phyloP scores from a whole-genome alignment of 2,888 invertebrate genomes.

The Flabesymbios commensalis region DNA sequence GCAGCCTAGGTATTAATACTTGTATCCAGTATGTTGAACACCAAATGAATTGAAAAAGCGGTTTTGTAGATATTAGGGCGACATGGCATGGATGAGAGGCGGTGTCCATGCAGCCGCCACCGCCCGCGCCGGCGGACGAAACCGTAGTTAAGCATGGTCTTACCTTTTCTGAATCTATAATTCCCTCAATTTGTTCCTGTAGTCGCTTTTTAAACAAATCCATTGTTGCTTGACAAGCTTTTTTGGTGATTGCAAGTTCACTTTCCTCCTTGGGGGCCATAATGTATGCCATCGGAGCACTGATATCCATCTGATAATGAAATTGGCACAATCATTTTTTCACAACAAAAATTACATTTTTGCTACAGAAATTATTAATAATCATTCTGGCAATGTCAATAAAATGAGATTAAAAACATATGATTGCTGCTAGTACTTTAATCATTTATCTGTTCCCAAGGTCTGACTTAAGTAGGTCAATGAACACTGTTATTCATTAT shows the following conservation, averaged over 20 bases:
- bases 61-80: too few relatives aligned
- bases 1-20: too few relatives aligned
- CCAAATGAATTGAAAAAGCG: too few relatives aligned
- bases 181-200: constrained; percentile 97
- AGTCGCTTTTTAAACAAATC: constrained; percentile 96
- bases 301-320: constrained; percentile 74
- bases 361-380: background rate
- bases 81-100: too few relatives aligned
- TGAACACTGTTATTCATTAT: too few relatives aligned
- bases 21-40: too few relatives aligned
- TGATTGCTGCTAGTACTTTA: too few relatives aligned
- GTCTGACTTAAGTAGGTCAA: too few relatives aligned
- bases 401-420: background rate
- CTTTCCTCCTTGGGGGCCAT: constrained; percentile 94
- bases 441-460: too few relatives aligned
- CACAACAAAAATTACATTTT: background rate
- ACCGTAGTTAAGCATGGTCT: too few relatives aligned
- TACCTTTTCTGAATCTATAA: constrained; percentile 89
- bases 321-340: background rate
- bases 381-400: background rate
- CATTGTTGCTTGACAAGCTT: constrained; percentile 88
- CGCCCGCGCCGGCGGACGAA: too few relatives aligned
- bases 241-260: constrained; percentile 86
- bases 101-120: too few relatives aligned
- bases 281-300: constrained; percentile 79